These are phyloP conservation scores for Hirtodrosophila duncani DNA, from an alignment of 2,888 invertebrate species.

Conservation along the genomic window DNA sequence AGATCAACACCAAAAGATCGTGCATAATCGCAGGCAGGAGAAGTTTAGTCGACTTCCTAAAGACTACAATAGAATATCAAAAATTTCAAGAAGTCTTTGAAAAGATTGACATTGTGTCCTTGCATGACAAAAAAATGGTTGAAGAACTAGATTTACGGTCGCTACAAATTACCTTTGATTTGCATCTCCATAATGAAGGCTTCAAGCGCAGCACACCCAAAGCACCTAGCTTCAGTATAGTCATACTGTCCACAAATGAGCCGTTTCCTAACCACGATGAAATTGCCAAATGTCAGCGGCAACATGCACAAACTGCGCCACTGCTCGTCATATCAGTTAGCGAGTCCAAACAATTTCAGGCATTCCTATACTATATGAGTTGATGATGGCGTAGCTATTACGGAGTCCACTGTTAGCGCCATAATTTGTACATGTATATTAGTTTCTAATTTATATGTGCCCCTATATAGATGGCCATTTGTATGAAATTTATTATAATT, in stretches of 20 bases:
- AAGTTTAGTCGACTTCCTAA: constrained; percentile 68
- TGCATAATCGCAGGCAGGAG: neutral
- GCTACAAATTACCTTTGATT: constrained; percentile 70
- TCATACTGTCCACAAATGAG: constrained; percentile 59
- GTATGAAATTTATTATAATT: constrained; percentile 7
- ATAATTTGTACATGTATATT: constrained; percentile 27
- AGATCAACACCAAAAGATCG: constrained; percentile 19
- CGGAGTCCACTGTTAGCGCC: constrained; percentile 14
- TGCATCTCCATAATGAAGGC: constrained; percentile 68
- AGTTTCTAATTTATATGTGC: constrained; percentile 11
- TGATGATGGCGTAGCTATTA: constrained; percentile 34
- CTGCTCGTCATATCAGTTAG: constrained; percentile 75
- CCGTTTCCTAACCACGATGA: constrained; percentile 68
- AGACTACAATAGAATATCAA: constrained; percentile 55
- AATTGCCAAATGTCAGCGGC: constrained; percentile 55
- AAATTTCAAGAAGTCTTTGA: constrained; percentile 64
- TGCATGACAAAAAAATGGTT: constrained; percentile 23
- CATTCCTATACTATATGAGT: constrained; percentile 75
- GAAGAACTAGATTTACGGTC: neutral
- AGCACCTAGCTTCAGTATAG: constrained; percentile 66
- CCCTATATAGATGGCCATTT: constrained; percentile 7
- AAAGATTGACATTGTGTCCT: constrained; percentile 66
- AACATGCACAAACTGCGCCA: constrained; percentile 58
- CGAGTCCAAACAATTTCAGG: constrained; percentile 77
- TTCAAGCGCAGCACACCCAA: constrained; percentile 69